These are phyloP conservation scores for Drosophila neotestacea DNA, from an alignment of 2,888 invertebrate genomes.

Conservation along the genomic window DNA sequence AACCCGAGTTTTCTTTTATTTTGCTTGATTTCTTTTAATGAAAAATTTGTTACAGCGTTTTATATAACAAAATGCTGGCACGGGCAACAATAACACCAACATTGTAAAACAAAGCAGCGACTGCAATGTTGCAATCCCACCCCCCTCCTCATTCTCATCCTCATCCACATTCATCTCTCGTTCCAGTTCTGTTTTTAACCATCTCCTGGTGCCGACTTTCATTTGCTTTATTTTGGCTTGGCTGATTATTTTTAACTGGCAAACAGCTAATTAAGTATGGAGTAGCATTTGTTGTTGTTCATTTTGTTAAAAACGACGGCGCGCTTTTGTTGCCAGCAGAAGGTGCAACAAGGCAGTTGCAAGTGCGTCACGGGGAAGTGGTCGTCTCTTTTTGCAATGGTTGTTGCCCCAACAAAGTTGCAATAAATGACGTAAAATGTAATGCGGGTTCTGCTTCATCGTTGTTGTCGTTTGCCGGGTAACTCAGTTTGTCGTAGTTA, in stretches of 20 bases:
- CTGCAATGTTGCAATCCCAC: constrained; percentile 42
- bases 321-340: constrained; percentile 29
- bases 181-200: constrained; percentile 52
- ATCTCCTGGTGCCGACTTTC: constrained; percentile 71
- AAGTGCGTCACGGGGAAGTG: constrained; percentile 12
- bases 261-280: constrained; percentile 82
- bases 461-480: constrained; percentile 55
- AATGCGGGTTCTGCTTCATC: constrained; percentile 48
- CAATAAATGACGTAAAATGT: constrained; percentile 81
- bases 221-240: constrained; percentile 78
- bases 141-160: background rate
- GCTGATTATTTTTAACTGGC: constrained; percentile 81
- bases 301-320: constrained; percentile 20
- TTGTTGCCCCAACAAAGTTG: constrained; percentile 71
- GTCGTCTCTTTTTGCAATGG: constrained; percentile 29
- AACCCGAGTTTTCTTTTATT: constrained; percentile 39
- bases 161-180: background rate
- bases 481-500: constrained; percentile 81
- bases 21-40: constrained; percentile 79
- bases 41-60: constrained; percentile 78
- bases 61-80: constrained; percentile 77
- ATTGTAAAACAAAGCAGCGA: constrained; percentile 63
- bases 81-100: constrained; percentile 62
- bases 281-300: constrained; percentile 67
- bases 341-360: constrained; percentile 60